These are phyloP conservation scores for Pterois miles DNA, from an alignment of 2,797 vertebrate genomes.

Conservation along the genomic window DNA sequence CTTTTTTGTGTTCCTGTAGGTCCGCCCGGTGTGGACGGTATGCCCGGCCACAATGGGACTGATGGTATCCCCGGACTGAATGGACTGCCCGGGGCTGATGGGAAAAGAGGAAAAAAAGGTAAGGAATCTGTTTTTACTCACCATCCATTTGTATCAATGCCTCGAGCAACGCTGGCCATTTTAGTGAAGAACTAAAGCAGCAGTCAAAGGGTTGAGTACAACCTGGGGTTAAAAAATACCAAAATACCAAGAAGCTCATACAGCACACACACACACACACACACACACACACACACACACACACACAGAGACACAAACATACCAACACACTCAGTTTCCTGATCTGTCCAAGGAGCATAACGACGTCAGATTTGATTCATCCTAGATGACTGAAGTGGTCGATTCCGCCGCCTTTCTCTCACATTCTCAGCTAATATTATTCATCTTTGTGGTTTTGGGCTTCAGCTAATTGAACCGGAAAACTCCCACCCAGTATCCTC, in stretches of 20 bases:
- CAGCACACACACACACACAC: background rate
- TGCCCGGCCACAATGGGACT: conserved; percentile 90
- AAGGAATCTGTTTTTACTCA: conserved; percentile 29
- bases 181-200: conserved; percentile 37
- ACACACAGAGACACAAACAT: background rate
- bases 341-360: background rate
- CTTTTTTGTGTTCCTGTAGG: conserved; percentile 76
- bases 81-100: conserved; percentile 87
- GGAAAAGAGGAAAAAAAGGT: conserved; percentile 95
- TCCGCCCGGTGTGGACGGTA: conserved; percentile 85
- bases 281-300: background rate
- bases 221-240: conserved; percentile 33
- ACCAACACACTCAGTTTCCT: conserved; percentile 10
- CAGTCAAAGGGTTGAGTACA: conserved; percentile 53
- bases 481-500: conserved; percentile 34
- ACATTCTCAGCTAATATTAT: conserved; percentile 57
- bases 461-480: conserved; percentile 57
- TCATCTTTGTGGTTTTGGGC: conserved; percentile 64
- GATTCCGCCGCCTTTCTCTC: conserved; percentile 20
- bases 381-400: conserved; percentile 11
- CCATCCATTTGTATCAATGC: conserved; percentile 23
- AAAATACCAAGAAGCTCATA: conserved; percentile 12
- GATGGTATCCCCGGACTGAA: conserved; percentile 89
- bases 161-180: conserved; percentile 37
- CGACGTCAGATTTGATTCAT: conserved; percentile 10